Evolutionary conservation across 1,140 invertebrate species (phyloP).

Genomic region (Atta texana): DNA sequence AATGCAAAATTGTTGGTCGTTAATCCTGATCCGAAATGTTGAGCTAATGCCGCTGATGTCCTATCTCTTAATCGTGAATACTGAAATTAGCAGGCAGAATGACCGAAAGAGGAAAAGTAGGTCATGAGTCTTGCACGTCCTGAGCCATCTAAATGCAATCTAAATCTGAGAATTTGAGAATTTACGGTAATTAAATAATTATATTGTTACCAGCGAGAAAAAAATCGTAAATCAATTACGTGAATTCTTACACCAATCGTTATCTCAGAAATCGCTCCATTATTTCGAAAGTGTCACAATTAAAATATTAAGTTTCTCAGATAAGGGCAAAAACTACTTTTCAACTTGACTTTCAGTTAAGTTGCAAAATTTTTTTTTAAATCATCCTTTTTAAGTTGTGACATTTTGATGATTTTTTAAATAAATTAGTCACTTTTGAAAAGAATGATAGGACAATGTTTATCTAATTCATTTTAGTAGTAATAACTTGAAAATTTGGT

Average conservation of each 20-base stretch:
- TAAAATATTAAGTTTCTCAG: too few species aligned
- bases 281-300: too few species aligned
- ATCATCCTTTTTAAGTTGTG: too few species aligned
- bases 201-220: background rate
- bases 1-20: constrained; percentile 24
- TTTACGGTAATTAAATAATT: constrained; percentile 72
- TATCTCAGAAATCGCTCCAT: background rate
- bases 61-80: constrained; percentile 19
- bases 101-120: constrained; percentile 19
- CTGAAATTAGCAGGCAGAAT: background rate
- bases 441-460: too few species aligned
- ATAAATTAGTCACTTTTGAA: too few species aligned
- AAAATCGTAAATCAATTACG: constrained; percentile 61
- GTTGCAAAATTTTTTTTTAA: too few species aligned
- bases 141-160: constrained; percentile 67
- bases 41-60: constrained; percentile 58
- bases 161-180: constrained; percentile 52
- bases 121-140: background rate
- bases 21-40: constrained; percentile 56
- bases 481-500: too few species aligned
- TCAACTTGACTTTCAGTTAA: too few species aligned
- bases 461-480: too few species aligned
- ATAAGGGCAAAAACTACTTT: too few species aligned
- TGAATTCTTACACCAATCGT: constrained; percentile 36
- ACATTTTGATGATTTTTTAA: too few species aligned